Conservation (phyloP, 1,140 invertebrate genomes). For the Aethina tumida region DNA sequence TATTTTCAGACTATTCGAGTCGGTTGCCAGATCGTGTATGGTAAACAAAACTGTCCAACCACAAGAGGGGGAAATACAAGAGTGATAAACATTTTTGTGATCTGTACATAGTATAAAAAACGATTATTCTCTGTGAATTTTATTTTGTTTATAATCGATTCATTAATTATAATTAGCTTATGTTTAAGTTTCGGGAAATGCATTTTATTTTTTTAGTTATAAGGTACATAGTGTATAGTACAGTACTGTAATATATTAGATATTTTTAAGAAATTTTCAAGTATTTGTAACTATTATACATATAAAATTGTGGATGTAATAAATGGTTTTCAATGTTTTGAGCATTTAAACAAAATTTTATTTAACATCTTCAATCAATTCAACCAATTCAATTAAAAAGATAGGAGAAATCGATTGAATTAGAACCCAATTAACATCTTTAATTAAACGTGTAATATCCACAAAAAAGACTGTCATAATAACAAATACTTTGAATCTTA, state of each 20-base stretch:
- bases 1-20: conserved; percentile 74
- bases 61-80: conserved; percentile 46
- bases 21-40: conserved; percentile 88
- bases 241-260: conserved; percentile 30
- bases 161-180: conserved; percentile 12
- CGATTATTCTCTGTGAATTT: conserved; percentile 20
- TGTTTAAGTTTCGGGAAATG: conserved; percentile 13
- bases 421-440: too few species aligned
- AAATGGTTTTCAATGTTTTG: conserved; percentile 34
- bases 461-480: too few species aligned
- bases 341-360: conserved; percentile 20
- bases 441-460: too few species aligned
- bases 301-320: conserved; percentile 30
- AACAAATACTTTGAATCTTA: too few species aligned
- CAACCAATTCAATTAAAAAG: too few species aligned
- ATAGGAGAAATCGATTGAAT: too few species aligned
- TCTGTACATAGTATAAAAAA: conserved; percentile 24
- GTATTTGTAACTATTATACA: conserved; percentile 35
- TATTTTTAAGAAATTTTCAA: conserved; percentile 34
- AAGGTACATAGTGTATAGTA: conserved; percentile 15
- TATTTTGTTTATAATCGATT: conserved; percentile 15
- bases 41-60: conserved; percentile 56
- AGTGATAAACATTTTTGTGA: conserved; percentile 40
- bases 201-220: conserved; percentile 17
- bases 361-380: too few species aligned